phyloP scores from a whole-genome alignment of 2,797 vertebrate species.

The Melanogrammus aeglefinus region DNA sequence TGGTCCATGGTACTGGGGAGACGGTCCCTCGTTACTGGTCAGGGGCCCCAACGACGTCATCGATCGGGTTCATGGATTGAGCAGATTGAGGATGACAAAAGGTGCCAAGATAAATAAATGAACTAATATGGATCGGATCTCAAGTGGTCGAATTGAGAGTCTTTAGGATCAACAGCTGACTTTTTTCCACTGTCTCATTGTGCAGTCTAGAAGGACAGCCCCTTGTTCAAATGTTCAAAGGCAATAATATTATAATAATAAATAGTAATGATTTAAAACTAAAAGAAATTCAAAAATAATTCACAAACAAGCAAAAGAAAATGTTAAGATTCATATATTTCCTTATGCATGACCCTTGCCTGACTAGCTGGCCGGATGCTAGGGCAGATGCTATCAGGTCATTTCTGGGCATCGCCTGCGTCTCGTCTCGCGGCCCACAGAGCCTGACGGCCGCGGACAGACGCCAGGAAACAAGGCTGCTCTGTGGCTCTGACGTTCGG shows the following conservation, averaged over 20 bases:
- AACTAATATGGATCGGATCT: not conserved
- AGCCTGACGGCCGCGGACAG: slow-evolving; percentile 53
- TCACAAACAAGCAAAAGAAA: too few species aligned
- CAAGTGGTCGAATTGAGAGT: too few species aligned
- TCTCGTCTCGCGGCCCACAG: slow-evolving; percentile 48
- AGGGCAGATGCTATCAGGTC: slow-evolving; percentile 38
- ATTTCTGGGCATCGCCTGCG: slow-evolving; percentile 45
- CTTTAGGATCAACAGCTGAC: not conserved
- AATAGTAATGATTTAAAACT: not conserved
- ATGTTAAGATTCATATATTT: not conserved
- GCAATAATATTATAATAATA: not conserved
- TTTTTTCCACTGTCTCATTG: not conserved
- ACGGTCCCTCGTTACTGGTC: not conserved
- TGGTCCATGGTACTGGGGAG: too few species aligned
- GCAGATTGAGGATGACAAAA: not conserved
- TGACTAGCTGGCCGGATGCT: not conserved
- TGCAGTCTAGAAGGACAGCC: not conserved
- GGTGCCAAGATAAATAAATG: not conserved
- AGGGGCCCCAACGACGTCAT: not conserved
- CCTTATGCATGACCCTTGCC: not conserved
- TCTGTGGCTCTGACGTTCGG: slow-evolving; percentile 53
- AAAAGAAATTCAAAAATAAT: too few species aligned
- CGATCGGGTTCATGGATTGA: not conserved
- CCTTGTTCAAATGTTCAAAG: not conserved
- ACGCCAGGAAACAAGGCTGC: slow-evolving; percentile 49